Evolutionary conservation across 2,888 invertebrate species (phyloP), one percentile per base, ranked within the genome.

Genomic region (Drosophila cracens): DNA sequence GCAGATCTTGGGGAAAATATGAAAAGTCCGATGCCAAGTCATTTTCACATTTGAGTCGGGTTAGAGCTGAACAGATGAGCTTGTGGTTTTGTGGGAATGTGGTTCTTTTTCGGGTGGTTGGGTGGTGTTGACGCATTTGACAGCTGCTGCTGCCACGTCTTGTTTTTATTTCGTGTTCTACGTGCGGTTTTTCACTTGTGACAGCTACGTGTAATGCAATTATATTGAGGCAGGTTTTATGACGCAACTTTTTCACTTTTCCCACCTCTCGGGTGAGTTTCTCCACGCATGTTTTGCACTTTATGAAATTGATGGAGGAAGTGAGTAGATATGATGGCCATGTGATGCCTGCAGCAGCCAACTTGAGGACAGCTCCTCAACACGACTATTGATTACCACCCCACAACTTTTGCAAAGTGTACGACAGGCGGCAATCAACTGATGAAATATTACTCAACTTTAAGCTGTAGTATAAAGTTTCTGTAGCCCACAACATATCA

Each of bases 171-270:
- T 51, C 43, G 52, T 53, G 65, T 43, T 60, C 25, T 81, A 76
- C 63, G 72, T 69, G 63, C 38, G 76, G 74, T 64, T 76, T 76
- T 76, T 58, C 70, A 74, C 67, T 70, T 70, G 68, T 77, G 85
- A 79, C 88, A 88, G 86, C 74, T 76, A 76, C 81, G 76, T 89
- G 90, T 86, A 86, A 86, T 88, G 90, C 89, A 86, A 86, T 86
- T 86, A 86, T 74, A 86, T 81, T 89, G 81, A 72, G 86, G 86
- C 81, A 86, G 86, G 81, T 75, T 87, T 81, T 76, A 68, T 76
- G 74, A 84, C 74, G 70, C 72, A 82, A 75, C 59, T 85, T 82
- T 74, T 74, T 71, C 83, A 75, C 70, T 79, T 75, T 70, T 48
- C 27, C 48, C 31, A 31, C 27, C 13, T 13, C 8, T 10, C 1